Evolutionary conservation across 2,888 invertebrate genomes (phyloP).

Genomic region (Luperina testacea): DNA sequence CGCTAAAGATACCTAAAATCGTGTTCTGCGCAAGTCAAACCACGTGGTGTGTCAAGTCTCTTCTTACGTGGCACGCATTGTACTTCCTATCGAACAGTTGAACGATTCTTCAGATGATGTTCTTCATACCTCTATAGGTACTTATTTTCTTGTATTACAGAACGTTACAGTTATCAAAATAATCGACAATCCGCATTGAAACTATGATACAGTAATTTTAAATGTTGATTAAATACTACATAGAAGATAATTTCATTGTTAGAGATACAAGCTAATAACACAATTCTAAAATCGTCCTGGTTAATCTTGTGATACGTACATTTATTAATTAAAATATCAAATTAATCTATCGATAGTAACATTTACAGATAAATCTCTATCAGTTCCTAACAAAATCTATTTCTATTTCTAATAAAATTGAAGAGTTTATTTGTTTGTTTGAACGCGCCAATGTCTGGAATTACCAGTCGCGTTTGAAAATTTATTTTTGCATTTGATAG

Average conservation of each 20-base stretch:
- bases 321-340: neutral
- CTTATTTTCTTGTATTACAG: neutral
- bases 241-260: neutral
- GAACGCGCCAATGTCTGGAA: too few species aligned
- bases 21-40: too few species aligned
- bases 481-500: too few species aligned
- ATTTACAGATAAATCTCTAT: constrained; percentile 2
- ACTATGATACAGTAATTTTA: neutral
- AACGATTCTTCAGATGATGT: too few species aligned
- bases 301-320: constrained; percentile 4
- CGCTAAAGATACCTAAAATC: too few species aligned
- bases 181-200: neutral
- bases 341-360: constrained; percentile 23
- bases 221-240: constrained; percentile 1
- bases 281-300: neutral
- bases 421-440: too few species aligned
- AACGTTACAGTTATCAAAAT: neutral
- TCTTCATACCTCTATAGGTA: neutral
- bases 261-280: neutral
- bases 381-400: constrained; percentile 4
- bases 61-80: too few species aligned
- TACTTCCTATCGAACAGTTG: neutral
- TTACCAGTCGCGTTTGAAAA: too few species aligned
- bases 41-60: too few species aligned
- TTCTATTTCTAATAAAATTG: too few species aligned